phyloP scores from a whole-genome alignment of 2,113 vertebrate species.

The Gorilla gorilla region DNA sequence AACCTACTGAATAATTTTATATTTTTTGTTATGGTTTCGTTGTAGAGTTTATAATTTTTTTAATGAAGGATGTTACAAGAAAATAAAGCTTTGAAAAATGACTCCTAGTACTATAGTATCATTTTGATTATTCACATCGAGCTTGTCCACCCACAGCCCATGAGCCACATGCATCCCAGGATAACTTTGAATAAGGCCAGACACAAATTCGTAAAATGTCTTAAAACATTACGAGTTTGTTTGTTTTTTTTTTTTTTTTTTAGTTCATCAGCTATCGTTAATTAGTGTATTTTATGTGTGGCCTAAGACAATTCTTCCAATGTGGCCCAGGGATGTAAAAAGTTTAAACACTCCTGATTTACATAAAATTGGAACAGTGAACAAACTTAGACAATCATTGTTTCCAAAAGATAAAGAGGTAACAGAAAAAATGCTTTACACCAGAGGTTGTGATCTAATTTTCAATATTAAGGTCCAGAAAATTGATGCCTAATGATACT shows the following conservation, averaged over 20 bases:
- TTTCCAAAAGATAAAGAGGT: background rate
- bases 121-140: background rate
- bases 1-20: background rate
- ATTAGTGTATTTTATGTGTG: too few relatives aligned
- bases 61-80: background rate
- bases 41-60: background rate
- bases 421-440: background rate
- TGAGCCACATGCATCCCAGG: too few relatives aligned
- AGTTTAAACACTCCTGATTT: background rate
- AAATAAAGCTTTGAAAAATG: conserved; percentile 23
- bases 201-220: too few relatives aligned
- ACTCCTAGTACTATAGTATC: background rate
- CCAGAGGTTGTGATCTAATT: background rate
- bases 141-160: too few relatives aligned
- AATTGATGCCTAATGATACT: background rate
- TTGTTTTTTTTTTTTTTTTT: too few relatives aligned
- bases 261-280: too few relatives aligned
- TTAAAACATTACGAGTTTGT: too few relatives aligned
- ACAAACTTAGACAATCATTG: background rate
- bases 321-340: too few relatives aligned
- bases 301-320: too few relatives aligned
- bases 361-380: background rate
- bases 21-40: background rate
- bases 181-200: too few relatives aligned
- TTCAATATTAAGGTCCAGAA: background rate